phyloP scores from a whole-genome alignment of 92 coral and sea anemone species.

The Parazoanthus atlanticus region DNA sequence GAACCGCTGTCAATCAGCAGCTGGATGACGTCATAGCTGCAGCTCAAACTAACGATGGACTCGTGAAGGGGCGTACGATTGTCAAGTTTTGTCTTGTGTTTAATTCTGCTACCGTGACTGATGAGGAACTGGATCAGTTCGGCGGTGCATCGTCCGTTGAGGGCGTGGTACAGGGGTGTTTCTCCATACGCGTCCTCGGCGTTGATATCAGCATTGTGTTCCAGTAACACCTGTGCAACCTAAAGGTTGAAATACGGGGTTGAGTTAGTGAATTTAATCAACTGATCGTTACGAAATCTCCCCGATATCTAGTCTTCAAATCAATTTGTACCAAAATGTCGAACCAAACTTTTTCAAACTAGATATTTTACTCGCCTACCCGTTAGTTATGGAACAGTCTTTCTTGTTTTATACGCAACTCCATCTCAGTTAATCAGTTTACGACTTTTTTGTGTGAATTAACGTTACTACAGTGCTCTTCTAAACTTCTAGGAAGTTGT shows the following conservation, averaged over 20 bases:
- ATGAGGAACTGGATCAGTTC: slow-evolving; percentile 42
- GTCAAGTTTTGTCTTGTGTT: not conserved
- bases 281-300: not conserved
- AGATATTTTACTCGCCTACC: too few relatives aligned
- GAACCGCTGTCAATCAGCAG: slow-evolving; percentile 23
- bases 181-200: slow-evolving; percentile 9
- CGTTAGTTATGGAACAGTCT: too few relatives aligned
- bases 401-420: too few relatives aligned
- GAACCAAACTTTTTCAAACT: too few relatives aligned
- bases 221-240: slow-evolving; percentile 31
- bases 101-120: slow-evolving; percentile 13
- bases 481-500: too few relatives aligned
- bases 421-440: too few relatives aligned
- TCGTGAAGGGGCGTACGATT: slow-evolving; percentile 38
- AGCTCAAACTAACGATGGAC: slow-evolving; percentile 12
- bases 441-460: too few relatives aligned
- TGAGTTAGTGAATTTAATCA: not conserved
- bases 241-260: not conserved
- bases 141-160: slow-evolving; percentile 25
- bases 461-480: too few relatives aligned
- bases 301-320: too few relatives aligned
- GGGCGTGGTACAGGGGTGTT: slow-evolving; percentile 48
- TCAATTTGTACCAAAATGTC: too few relatives aligned
- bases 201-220: slow-evolving; percentile 13
- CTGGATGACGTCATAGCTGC: slow-evolving; percentile 17